A percentile compares a stretch with the other conserved stretches of the same genome.
Conservation (phyloP, 2,888 invertebrate species). For the Creontiades dilutus region DNA sequence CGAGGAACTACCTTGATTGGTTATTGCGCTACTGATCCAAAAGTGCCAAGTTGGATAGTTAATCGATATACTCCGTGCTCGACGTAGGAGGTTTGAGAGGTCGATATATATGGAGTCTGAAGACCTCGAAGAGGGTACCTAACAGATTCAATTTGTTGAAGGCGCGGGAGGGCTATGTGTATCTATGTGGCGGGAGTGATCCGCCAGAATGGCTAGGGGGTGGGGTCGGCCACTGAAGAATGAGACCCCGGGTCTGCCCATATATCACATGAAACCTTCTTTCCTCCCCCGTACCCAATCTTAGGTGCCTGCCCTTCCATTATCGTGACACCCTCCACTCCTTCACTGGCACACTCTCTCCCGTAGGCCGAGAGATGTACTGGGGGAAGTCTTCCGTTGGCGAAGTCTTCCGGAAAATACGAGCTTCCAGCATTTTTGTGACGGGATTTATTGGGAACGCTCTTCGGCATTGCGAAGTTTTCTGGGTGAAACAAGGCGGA, state of each 20-base stretch:
- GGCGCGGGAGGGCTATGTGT: neutral
- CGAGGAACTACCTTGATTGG: too few species aligned
- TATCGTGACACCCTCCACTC: conserved; percentile 14
- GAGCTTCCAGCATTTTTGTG: neutral
- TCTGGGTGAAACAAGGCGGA: neutral
- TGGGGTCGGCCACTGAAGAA: conserved; percentile 4
- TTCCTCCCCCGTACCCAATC: conserved; percentile 26
- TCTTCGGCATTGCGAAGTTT: neutral
- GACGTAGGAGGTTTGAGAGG: neutral
- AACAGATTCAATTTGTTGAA: conserved; percentile 27
- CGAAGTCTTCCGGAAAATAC: neutral
- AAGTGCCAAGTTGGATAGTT: too few species aligned
- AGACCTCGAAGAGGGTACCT: neutral
- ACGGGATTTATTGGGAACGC: neutral
- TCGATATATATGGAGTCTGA: neutral
- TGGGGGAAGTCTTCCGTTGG: neutral
- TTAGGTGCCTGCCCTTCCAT: conserved; percentile 19
- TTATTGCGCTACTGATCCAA: too few species aligned
- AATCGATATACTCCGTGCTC: too few species aligned
- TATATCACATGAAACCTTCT: conserved; percentile 42
- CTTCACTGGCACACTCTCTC: neutral
- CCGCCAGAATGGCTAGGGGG: neutral
- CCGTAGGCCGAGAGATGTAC: neutral
- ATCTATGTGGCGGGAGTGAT: neutral
- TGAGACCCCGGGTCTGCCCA: neutral